A percentile compares a stretch with the other conserved stretches of the same genome.
Conservation (phyloP, 2,888 invertebrate genomes). For the Ochropleura plecta region DNA sequence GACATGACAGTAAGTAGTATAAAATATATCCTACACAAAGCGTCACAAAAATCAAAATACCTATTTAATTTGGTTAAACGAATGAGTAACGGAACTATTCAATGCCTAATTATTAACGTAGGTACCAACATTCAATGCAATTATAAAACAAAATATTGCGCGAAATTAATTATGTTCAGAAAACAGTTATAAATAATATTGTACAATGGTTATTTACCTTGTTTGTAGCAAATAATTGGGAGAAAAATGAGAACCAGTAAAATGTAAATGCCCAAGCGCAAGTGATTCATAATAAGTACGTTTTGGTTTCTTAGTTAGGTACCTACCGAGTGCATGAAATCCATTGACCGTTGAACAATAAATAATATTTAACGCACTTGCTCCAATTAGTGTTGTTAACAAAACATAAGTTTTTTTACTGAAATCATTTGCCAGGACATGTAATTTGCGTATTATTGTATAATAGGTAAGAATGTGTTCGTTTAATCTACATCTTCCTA, state of each 20-base stretch:
- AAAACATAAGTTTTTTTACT: background rate
- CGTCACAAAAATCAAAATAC: background rate
- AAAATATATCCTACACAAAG: background rate
- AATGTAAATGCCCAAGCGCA: slow-evolving; percentile 1
- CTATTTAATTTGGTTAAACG: background rate
- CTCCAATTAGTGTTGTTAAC: slow-evolving; percentile 27
- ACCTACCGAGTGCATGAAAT: slow-evolving; percentile 16
- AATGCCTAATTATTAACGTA: no score
- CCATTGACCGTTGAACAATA: slow-evolving; percentile 9
- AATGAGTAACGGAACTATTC: background rate
- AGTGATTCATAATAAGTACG: background rate
- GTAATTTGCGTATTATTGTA: background rate
- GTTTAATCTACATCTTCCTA: background rate
- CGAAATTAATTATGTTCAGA: background rate
- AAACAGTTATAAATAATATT: no score
- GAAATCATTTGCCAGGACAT: slow-evolving; percentile 7
- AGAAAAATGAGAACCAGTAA: background rate
- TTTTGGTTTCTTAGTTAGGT: slow-evolving; percentile 4
- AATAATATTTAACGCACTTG: background rate
- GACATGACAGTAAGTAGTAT: no score
- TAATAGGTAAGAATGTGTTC: background rate
- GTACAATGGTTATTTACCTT: slow-evolving; percentile 1
- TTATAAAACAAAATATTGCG: background rate
- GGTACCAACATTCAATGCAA: background rate
- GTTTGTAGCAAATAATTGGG: background rate